A percentile compares a stretch with the other conserved stretches of the same genome.
These are phyloP conservation scores for Uloborus plumipes DNA, from an alignment of 2,888 invertebrate species.

Conservation along the genomic window DNA sequence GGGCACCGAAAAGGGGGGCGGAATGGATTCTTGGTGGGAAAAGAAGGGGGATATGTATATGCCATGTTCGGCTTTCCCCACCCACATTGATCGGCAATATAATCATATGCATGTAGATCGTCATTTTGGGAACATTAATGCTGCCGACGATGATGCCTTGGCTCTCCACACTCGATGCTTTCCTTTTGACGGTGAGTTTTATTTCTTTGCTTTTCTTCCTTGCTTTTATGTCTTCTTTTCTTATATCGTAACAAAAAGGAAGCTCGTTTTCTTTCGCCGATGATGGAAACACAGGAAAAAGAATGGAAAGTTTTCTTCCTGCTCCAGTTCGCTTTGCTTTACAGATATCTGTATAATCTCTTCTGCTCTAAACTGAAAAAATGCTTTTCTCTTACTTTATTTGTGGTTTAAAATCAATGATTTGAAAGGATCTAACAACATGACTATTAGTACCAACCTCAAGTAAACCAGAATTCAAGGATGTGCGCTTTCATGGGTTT, in stretches of 20 bases:
- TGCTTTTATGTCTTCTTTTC: slow-evolving; percentile 57
- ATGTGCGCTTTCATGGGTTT: too few relatives aligned
- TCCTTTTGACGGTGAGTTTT: slow-evolving; percentile 41
- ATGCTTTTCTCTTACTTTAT: too few relatives aligned
- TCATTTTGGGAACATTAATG: slow-evolving; percentile 60
- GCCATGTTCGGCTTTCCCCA: slow-evolving; percentile 23
- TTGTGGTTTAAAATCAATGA: slow-evolving; percentile 23
- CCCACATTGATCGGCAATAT: slow-evolving; percentile 62
- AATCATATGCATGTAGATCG: slow-evolving; percentile 64
- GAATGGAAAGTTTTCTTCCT: slow-evolving; percentile 33
- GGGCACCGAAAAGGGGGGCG: slow-evolving; percentile 6
- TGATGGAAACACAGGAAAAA: slow-evolving; percentile 40
- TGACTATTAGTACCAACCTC: not conserved
- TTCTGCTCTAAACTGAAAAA: too few relatives aligned
- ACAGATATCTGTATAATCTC: not conserved
- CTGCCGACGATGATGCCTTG: slow-evolving; percentile 43
- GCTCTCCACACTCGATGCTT: slow-evolving; percentile 38
- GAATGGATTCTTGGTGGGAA: too few relatives aligned
- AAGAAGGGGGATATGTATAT: slow-evolving; percentile 23
- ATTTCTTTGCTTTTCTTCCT: slow-evolving; percentile 20
- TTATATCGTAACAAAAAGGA: slow-evolving; percentile 50
- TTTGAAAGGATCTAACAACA: slow-evolving; percentile 26
- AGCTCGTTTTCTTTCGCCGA: slow-evolving; percentile 47
- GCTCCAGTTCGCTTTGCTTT: slow-evolving; percentile 11
- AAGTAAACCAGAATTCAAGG: too few relatives aligned